These are phyloP conservation scores for Drosophila nigromelanica DNA, from an alignment of 1,140 invertebrate genomes.

Conservation along the genomic window DNA sequence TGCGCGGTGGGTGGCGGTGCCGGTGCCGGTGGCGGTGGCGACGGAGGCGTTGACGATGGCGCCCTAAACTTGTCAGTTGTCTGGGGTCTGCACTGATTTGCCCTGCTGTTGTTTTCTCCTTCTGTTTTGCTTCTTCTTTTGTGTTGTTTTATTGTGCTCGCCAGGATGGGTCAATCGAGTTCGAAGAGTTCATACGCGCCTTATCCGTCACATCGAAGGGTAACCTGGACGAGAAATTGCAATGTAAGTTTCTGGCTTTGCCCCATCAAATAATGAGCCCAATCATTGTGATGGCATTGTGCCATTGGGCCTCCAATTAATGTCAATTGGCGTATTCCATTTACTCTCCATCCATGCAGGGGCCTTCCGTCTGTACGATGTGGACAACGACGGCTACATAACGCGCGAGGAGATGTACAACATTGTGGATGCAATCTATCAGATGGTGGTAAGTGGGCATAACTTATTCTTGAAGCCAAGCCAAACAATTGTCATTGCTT, in stretches of 20 bases:
- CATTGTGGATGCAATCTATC: conserved; percentile 99
- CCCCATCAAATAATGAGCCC: conserved; percentile 3
- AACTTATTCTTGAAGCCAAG: background rate
- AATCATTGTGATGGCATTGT: conserved; percentile 6
- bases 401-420: conserved; percentile 99
- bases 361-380: conserved; percentile 98
- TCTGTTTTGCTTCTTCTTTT: conserved; percentile 12
- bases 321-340: conserved; percentile 29
- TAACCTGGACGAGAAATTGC: conserved; percentile 97
- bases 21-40: background rate
- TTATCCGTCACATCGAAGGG: conserved; percentile 97
- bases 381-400: conserved; percentile 99
- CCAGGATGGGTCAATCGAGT: conserved; percentile 98
- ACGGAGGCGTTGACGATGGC: conserved; percentile 8
- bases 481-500: background rate
- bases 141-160: conserved; percentile 25
- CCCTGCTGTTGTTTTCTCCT: conserved; percentile 45
- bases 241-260: conserved; percentile 90
- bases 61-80: conserved; percentile 58
- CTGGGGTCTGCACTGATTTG: conserved; percentile 71
- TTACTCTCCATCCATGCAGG: conserved; percentile 86
- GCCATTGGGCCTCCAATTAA: conserved; percentile 20
- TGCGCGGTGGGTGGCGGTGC: background rate
- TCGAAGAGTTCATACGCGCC: conserved; percentile 98
- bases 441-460: conserved; percentile 95